Base-by-base conservation (phyloP, 2,888 invertebrate species). In the Melipona bicolor region DNA sequence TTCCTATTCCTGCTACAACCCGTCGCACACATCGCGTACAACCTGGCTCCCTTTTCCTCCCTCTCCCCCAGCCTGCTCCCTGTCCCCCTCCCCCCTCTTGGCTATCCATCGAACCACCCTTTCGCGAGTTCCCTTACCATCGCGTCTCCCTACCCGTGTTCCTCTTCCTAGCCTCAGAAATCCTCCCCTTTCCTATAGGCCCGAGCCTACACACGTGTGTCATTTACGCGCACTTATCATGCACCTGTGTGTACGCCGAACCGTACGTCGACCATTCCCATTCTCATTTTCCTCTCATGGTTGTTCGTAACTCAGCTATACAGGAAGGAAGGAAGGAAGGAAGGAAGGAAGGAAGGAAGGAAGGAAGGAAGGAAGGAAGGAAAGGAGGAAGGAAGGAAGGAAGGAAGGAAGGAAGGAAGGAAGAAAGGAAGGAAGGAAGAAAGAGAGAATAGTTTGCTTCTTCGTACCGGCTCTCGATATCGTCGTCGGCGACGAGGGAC, bases 171-270 rank as follows among this genome's bases (percentile, higher is more conserved):
- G 64, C 69, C 19, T 36, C 43, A 52, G 36, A 62, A 77, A 68
- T 69, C 81, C 80, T 62, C 77, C 83, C 76, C 77, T 74, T 77
- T 75, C 24, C 36, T 24, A 43, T 43, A 43, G 52, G 50, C 24
- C 75, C 11, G 4, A 52, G 24, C 59, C 32, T 62, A 50, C 72
- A 65, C 87, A 82, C 86, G 85, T 82, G 88, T 84, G 84, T 76
- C 84, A 76, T 81, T 83, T 81, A 83, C 88, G 81, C 65, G 88
- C 79, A 83, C 82, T 88, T 89, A 89, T 87, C 85, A 88, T 87
- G 82, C 79, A 88, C 88, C 87, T 88, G 84, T 83, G 84, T 83
- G 56, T 76, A 76, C 61, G 56, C 79, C 50, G 69, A 65, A 64
- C 56, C 65, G 77, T 79, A 62, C 78, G 79, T 84, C 88, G 86